Conservation (phyloP, 2,797 vertebrate genomes). For the Dendrocincla fuliginosa region DNA sequence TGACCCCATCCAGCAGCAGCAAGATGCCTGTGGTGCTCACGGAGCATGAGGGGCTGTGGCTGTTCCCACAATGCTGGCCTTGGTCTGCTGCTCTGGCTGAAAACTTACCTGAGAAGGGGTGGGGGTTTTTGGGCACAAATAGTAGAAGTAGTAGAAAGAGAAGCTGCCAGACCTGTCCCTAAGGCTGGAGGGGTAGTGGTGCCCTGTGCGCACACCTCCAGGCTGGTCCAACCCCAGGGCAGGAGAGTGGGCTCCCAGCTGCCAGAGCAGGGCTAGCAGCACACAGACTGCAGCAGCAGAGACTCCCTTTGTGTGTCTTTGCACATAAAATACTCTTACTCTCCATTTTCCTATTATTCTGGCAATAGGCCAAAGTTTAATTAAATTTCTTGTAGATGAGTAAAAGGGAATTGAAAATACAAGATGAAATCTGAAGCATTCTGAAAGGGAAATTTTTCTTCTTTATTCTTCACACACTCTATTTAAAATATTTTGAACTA, state of each 20-base stretch:
- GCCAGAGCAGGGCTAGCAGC: background rate
- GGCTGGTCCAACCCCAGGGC: background rate
- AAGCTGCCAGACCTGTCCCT: background rate
- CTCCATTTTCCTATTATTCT: background rate
- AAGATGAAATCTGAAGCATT: background rate
- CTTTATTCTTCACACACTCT: background rate
- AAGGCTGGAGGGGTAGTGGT: fast-evolving
- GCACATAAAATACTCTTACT: fast-evolving
- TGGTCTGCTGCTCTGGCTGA: background rate
- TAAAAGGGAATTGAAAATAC: background rate
- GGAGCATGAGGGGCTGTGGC: fast-evolving
- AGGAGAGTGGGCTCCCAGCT: background rate
- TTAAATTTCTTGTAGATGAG: background rate
- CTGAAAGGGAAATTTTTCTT: background rate
- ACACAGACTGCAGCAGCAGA: fast-evolving
- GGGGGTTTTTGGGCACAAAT: background rate
- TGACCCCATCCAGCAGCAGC: background rate
- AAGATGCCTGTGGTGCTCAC: fast-evolving
- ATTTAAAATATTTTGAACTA: background rate
- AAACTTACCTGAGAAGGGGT: fast-evolving
- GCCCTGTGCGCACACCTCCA: fast-evolving
- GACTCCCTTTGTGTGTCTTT: background rate
- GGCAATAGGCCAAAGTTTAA: background rate
- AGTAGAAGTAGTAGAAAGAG: background rate
- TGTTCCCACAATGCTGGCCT: fast-evolving